phyloP scores from a whole-genome alignment of 2,797 vertebrate species.

The Rhyacichthys aspro region DNA sequence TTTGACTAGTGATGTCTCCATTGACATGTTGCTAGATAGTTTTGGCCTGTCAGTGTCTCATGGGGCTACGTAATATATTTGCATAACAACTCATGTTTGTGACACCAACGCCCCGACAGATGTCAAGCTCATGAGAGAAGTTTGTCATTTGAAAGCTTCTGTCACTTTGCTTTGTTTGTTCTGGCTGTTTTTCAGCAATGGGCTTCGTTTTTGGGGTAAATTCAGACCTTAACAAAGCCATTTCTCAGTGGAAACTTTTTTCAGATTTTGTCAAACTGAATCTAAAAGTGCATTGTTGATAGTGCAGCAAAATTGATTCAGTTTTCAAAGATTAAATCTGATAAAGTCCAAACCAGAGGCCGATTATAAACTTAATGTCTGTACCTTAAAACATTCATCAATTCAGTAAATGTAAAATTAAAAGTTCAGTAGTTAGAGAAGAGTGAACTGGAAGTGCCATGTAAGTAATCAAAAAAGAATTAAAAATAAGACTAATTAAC shows the following conservation, averaged over 20 bases:
- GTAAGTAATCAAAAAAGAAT: too few species aligned
- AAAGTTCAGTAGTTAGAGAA: too few species aligned
- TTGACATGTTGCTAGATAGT: slow-evolving; percentile 42
- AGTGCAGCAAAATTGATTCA: too few species aligned
- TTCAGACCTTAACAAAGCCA: slow-evolving; percentile 21
- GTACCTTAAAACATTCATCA: too few species aligned
- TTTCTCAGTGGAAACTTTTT: slow-evolving; percentile 6
- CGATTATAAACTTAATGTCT: too few species aligned
- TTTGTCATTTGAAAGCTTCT: slow-evolving; percentile 29
- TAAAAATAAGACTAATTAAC: too few species aligned
- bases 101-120: slow-evolving; percentile 63
- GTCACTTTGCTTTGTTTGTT: slow-evolving; percentile 26
- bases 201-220: slow-evolving; percentile 30
- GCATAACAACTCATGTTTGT: slow-evolving; percentile 63
- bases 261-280: too few species aligned
- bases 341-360: too few species aligned
- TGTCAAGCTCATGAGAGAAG: slow-evolving; percentile 51
- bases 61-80: slow-evolving; percentile 50
- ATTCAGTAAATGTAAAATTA: too few species aligned
- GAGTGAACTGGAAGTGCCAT: too few species aligned
- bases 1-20: slow-evolving; percentile 40
- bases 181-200: neutral
- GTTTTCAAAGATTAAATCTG: too few species aligned
- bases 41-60: slow-evolving; percentile 50
- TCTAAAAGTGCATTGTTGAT: too few species aligned